These are phyloP conservation scores for Cetonia aurata DNA, from an alignment of 2,888 invertebrate species.

Conservation along the genomic window DNA sequence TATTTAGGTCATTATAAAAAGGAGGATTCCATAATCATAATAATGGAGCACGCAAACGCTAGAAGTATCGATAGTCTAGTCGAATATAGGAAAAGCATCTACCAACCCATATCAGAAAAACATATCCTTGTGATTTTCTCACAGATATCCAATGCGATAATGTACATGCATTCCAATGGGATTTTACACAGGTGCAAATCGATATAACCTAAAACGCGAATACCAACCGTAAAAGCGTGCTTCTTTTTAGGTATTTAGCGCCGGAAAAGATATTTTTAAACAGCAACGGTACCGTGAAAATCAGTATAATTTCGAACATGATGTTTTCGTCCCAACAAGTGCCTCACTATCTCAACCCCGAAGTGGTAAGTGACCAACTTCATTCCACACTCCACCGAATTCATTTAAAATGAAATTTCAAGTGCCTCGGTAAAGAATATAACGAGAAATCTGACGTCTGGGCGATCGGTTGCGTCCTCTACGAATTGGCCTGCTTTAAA, in stretches of 20 bases:
- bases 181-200: constrained; percentile 69
- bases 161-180: constrained; percentile 79
- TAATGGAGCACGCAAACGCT: constrained; percentile 85
- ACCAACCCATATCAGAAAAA: constrained; percentile 71
- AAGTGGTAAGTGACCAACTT: constrained; percentile 70
- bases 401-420: constrained; percentile 51
- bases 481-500: constrained; percentile 79
- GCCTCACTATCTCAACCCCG: constrained; percentile 81
- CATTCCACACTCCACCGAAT: constrained; percentile 8
- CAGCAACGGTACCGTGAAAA: constrained; percentile 75
- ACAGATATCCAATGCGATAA: constrained; percentile 78
- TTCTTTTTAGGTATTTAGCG: constrained; percentile 70
- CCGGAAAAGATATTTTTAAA: constrained; percentile 78
- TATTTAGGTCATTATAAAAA: constrained; percentile 82
- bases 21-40: constrained; percentile 78
- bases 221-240: constrained; percentile 7
- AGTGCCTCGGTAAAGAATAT: constrained; percentile 83
- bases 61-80: constrained; percentile 79
- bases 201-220: constrained; percentile 49
- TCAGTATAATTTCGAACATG: constrained; percentile 80
- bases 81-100: constrained; percentile 65
- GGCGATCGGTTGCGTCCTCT: constrained; percentile 82
- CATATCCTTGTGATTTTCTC: constrained; percentile 74
- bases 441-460: constrained; percentile 84
- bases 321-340: constrained; percentile 76